Conservation (phyloP, 2,797 vertebrate species). For the Rhinatrema bivittatum region DNA sequence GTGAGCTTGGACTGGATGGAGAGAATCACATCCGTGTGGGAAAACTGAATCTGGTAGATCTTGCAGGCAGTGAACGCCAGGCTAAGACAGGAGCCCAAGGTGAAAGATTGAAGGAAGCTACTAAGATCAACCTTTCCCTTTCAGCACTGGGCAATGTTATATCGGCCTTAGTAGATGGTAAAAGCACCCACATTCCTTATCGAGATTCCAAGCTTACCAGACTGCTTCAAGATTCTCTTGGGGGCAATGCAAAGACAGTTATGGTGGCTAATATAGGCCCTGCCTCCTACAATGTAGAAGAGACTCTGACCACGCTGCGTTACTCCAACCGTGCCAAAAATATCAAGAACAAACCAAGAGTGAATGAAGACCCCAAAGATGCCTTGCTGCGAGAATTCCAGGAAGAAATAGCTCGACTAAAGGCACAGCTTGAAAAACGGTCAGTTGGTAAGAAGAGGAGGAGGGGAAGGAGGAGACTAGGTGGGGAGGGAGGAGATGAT, state of each 20-base stretch:
- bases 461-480: constrained; percentile 59
- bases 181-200: constrained; percentile 94
- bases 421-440: constrained; percentile 81
- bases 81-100: constrained; percentile 89
- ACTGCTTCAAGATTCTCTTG: constrained; percentile 89
- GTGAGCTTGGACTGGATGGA: constrained; percentile 81
- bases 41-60: constrained; percentile 90
- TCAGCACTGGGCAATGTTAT: constrained; percentile 95
- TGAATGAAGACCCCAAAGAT: constrained; percentile 95
- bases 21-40: constrained; percentile 94
- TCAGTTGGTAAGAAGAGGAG: constrained; percentile 74
- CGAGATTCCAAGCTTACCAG: constrained; percentile 94
- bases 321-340: constrained; percentile 96
- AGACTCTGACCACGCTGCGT: constrained; percentile 86
- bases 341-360: constrained; percentile 91
- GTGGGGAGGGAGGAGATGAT: constrained; percentile 58
- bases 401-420: constrained; percentile 89
- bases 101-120: constrained; percentile 90
- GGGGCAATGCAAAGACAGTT: constrained; percentile 92
- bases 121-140: constrained; percentile 95
- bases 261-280: constrained; percentile 97
- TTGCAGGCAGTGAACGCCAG: constrained; percentile 90
- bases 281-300: constrained; percentile 92
- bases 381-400: constrained; percentile 89
- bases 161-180: constrained; percentile 89